Evolutionary conservation across 2,113 vertebrate species (phyloP), one percentile per base, ranked within the genome.

Genomic region (Steatornis caripensis): DNA sequence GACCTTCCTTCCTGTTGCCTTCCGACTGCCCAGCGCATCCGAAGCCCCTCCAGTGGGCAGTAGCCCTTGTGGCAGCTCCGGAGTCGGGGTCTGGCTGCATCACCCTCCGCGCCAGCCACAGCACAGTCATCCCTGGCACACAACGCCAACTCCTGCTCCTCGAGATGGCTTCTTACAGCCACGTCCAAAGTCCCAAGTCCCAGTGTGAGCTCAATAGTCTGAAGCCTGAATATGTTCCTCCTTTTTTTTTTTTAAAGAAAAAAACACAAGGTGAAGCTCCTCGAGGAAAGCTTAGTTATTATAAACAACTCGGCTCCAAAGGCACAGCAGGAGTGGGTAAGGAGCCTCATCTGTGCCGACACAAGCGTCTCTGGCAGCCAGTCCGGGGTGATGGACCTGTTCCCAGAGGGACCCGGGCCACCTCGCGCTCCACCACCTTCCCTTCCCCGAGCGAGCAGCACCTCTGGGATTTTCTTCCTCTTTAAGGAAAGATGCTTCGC

Each of bases 61-160:
- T 12, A 79, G 39, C 24, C 48, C 18, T 2, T 0, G 4, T 0
- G 0, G 39, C 43, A 65, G 68, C 36, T 55, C 79, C 46, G 2
- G 0, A n/a, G 36, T 12, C 0, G 1, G 41, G 58, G 17, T 13
- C 75, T 19, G 66, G 61, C 78, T 15, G 29, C 18, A 34, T 62
- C 14, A 1, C 58, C n/a, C 14, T 0, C 18, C 1, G 3, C 12
- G 36, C 8, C 16, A 14, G 30, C 41, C 8, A 3, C 45, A 29
- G 54, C 79, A 58, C 2, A 0, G 21, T 26, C 41, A 26, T 4
- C 24, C 71, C 54, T 12, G 1, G 5, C 68, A 5, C 2, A 1
- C 49, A 26, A 2, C 17, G 3, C 29, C 64, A 30, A 2, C 61
- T 26, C 53, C 78, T 1, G 36, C 65, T 60, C 65, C 51, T 82